Evolutionary conservation across 2,888 invertebrate species (phyloP), one percentile per base, ranked within the genome.

Genomic region (Nasonovia ribisnigri): DNA sequence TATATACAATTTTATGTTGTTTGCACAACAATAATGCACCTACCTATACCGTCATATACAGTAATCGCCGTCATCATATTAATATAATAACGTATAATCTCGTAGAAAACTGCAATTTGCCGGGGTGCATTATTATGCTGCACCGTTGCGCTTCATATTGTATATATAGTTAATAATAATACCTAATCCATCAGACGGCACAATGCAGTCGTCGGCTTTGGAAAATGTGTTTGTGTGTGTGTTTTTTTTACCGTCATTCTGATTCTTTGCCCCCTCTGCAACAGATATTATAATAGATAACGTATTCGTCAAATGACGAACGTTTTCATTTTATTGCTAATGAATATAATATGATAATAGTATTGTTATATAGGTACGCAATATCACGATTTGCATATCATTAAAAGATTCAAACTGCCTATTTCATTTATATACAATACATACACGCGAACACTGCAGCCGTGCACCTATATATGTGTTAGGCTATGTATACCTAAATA

Each of bases 281-380:
- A 57, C 24, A 57, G 16, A 16, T 77, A 77, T 77, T 77, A 77
- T 57, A 57, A 67, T 77, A 36, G 24, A 5, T 54, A 54, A 54
- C 86, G 46, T n/a, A 29, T 86, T 86, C 46, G 46, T 46, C 46
- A 86, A 86, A 86, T 16, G 46, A 86, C 86, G n/a, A 46, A 86
- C 46, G 86, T 46, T 24, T 36, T 36, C 36, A 48, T 86, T 46
- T 86, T 48, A 86, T 86, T 46, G 46, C 46, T 46, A 29, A 86
- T 43, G 29, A 42, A 46, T 46, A 29, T 46, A 46, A 86, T 46
- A 86, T 86, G 11, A 84, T 84, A 84, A 84, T 84, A 43, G 13
- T 36, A 26, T 57, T 57, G 26, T 43, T 24, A 29, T 46, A 36
- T 13, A 29, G 46, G 46, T 43, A 46, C 29, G 86, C 86, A 86